Evolutionary conservation across 53 echinoderm and acorn worm species (phyloP).

Genomic region (Mesocentrotus franciscanus): DNA sequence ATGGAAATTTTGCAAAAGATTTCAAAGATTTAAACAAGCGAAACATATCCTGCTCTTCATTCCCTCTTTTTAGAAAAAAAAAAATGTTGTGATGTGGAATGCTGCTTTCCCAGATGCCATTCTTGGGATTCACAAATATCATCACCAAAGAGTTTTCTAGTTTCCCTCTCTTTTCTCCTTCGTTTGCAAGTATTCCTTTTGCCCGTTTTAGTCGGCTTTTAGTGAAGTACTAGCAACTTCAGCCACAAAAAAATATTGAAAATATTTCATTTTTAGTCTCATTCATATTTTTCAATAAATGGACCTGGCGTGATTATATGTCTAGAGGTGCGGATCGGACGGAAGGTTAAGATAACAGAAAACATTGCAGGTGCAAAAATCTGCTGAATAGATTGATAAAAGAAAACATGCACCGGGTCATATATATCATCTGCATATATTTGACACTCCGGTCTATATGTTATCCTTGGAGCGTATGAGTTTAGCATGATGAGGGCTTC

Average conservation of each 20-base stretch:
- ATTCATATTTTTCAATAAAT: neutral
- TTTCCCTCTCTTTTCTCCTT: no score
- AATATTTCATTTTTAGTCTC: neutral
- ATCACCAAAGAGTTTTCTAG: no score
- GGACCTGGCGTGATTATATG: neutral
- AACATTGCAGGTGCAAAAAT: conserved; percentile 34
- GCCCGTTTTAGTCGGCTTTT: neutral
- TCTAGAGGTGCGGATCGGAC: neutral
- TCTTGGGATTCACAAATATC: no score
- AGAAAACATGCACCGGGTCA: neutral
- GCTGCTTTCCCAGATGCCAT: no score
- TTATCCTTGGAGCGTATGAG: neutral
- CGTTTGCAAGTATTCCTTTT: no score
- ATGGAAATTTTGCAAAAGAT: no score
- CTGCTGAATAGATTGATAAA: conserved; percentile 2
- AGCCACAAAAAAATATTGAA: neutral
- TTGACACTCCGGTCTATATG: neutral
- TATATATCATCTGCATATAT: conserved; percentile 42
- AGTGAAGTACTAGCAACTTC: neutral
- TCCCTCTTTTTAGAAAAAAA: no score
- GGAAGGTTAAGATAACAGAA: conserved; percentile 37
- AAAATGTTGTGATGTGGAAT: no score
- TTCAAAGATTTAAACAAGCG: no score
- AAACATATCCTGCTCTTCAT: no score
- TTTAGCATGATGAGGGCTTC: neutral